Conservation (phyloP, 2,888 invertebrate genomes). For the Synanthedon myopaeformis region DNA sequence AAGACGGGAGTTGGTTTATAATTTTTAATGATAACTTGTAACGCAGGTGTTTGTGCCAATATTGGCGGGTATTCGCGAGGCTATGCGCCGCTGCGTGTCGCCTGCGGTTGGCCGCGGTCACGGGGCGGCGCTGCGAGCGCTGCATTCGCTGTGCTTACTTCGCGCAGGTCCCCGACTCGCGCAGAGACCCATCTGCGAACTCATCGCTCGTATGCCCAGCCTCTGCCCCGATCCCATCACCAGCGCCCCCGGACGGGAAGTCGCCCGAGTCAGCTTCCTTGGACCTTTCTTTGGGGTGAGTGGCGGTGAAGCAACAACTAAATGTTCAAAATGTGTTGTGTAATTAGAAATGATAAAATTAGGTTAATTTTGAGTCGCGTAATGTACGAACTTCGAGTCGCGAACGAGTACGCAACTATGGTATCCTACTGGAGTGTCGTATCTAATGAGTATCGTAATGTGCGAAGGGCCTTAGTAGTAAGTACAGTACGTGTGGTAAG, state of each 20-base stretch:
- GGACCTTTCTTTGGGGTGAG: constrained; percentile 92
- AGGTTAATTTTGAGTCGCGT: no score
- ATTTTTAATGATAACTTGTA: no score
- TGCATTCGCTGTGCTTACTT: constrained; percentile 85
- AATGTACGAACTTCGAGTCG: no score
- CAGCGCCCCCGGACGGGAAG: constrained; percentile 85
- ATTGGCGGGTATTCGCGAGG: constrained; percentile 55
- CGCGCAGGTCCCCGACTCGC: constrained; percentile 75
- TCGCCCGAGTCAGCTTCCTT: constrained; percentile 85
- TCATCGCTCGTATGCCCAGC: constrained; percentile 55
- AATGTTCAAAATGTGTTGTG: not conserved
- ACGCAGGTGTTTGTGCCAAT: constrained; percentile 57
- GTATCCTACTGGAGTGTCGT: not conserved
- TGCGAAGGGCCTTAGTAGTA: no score
- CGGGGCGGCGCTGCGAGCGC: constrained; percentile 76
- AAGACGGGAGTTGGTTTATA: no score
- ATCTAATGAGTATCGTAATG: no score
- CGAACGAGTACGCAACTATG: no score
- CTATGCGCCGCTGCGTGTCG: constrained; percentile 78
- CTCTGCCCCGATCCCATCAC: constrained; percentile 81
- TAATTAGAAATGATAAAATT: no score
- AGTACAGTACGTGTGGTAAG: no score
- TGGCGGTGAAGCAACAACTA: not conserved
- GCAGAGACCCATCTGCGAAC: constrained; percentile 76
- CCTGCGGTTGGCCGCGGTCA: constrained; percentile 75